A percentile compares a stretch with the other conserved stretches of the same genome.
phyloP scores from a whole-genome alignment of 1,140 invertebrate genomes.

The Steinernema khuongi region DNA sequence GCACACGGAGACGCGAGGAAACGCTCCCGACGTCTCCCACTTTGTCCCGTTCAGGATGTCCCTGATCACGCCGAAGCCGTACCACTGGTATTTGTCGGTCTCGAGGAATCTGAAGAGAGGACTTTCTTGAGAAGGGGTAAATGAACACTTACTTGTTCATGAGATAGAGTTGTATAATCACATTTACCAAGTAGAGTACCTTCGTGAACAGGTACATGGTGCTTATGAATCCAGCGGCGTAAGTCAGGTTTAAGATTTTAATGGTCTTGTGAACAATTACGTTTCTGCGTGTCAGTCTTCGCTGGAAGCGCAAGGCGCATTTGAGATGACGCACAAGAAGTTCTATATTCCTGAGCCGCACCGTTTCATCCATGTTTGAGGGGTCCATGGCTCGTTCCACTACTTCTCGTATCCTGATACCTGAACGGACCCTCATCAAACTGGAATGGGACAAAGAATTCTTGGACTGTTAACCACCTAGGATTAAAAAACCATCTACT shows the following conservation, averaged over 20 bases:
- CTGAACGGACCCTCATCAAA: conserved; percentile 36
- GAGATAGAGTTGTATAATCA: conserved; percentile 49
- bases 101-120: conserved; percentile 50
- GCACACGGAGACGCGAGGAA: conserved; percentile 63
- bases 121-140: conserved; percentile 17
- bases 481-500: conserved; percentile 14
- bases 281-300: conserved; percentile 37
- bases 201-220: conserved; percentile 46
- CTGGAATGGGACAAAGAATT: conserved; percentile 2
- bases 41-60: conserved; percentile 48
- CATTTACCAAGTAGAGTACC: conserved; percentile 47
- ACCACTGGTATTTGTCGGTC: conserved; percentile 52
- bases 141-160: conserved; percentile 52
- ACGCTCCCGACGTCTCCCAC: conserved; percentile 59
- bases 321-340: conserved; percentile 45
- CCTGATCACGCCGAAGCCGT: conserved; percentile 52
- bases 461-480: conserved; percentile 26
- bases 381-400: conserved; percentile 50
- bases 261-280: conserved; percentile 49
- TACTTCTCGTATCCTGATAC: conserved; percentile 53
- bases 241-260: conserved; percentile 50
- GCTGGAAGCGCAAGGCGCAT: conserved; percentile 50
- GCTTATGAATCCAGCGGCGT: conserved; percentile 50
- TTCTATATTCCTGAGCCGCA: conserved; percentile 44
- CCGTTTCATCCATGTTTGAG: conserved; percentile 46